Conservation (phyloP, 2,797 vertebrate genomes). For the Sciurus carolinensis region DNA sequence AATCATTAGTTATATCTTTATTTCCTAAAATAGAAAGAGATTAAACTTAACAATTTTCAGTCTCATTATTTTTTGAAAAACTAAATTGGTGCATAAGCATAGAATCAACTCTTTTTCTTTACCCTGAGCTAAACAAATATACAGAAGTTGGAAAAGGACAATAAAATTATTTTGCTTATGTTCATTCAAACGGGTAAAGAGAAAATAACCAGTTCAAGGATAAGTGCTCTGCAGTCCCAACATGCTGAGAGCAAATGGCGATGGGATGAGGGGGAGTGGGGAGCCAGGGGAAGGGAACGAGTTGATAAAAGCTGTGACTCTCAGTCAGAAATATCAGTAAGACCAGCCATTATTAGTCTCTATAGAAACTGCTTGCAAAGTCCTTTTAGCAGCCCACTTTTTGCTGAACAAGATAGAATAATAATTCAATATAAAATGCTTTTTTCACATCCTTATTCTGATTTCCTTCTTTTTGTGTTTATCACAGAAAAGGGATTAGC, state of each 20-base stretch:
- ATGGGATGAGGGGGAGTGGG: not conserved
- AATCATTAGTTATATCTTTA: conserved; percentile 5
- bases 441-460: conserved; percentile 83
- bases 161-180: conserved; percentile 9
- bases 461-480: conserved; percentile 87
- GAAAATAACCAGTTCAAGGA: conserved; percentile 75
- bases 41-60: conserved; percentile 31
- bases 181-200: conserved; percentile 69
- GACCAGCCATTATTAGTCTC: conserved; percentile 83
- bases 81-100: conserved; percentile 61
- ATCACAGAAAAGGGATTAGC: conserved; percentile 87
- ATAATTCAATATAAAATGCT: conserved; percentile 87
- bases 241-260: conserved; percentile 14
- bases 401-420: conserved; percentile 87
- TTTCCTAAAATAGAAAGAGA: conserved; percentile 58
- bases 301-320: conserved; percentile 83
- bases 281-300: not conserved
- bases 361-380: conserved; percentile 87
- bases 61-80: conserved; percentile 74
- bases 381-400: conserved; percentile 86
- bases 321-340: conserved; percentile 83
- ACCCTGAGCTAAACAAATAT: conserved; percentile 71
- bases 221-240: conserved; percentile 69
- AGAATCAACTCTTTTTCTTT: conserved; percentile 76
- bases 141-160: conserved; percentile 46